Evolutionary conservation across 1,140 invertebrate genomes (phyloP).

Genomic region (Cylas formicarius): DNA sequence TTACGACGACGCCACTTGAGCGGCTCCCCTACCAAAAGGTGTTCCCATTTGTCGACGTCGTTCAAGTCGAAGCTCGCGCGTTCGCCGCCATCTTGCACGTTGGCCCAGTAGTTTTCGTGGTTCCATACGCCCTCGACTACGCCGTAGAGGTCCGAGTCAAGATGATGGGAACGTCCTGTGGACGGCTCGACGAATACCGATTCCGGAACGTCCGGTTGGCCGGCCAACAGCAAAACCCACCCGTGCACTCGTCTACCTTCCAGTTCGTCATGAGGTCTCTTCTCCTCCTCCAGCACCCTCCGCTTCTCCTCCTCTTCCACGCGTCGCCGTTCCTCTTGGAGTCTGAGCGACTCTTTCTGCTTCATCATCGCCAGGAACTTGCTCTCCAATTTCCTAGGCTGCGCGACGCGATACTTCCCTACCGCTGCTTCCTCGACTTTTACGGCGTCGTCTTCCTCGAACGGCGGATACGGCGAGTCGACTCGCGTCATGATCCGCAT

Average conservation of each 20-base stretch:
- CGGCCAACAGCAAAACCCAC: slow-evolving; percentile 69
- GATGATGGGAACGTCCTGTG: slow-evolving; percentile 56
- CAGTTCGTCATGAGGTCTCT: slow-evolving; percentile 59
- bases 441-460: slow-evolving; percentile 29
- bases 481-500: slow-evolving; percentile 26
- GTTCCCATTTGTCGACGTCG: slow-evolving; percentile 58
- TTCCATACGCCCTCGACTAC: slow-evolving; percentile 82
- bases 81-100: slow-evolving; percentile 54
- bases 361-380: slow-evolving; percentile 53
- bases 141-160: slow-evolving; percentile 58
- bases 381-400: slow-evolving; percentile 55
- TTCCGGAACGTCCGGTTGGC: slow-evolving; percentile 48
- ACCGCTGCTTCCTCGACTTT: slow-evolving; percentile 31
- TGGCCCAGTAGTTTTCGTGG: slow-evolving; percentile 79
- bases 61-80: slow-evolving; percentile 52
- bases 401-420: slow-evolving; percentile 52
- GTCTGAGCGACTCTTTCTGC: slow-evolving; percentile 48
- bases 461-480: slow-evolving; percentile 30
- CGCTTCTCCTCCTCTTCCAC: slow-evolving; percentile 42
- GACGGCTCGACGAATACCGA: slow-evolving; percentile 78
- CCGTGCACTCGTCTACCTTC: slow-evolving; percentile 71
- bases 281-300: slow-evolving; percentile 56
- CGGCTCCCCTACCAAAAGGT: slow-evolving; percentile 60
- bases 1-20: slow-evolving; percentile 40
- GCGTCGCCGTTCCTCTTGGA: slow-evolving; percentile 32